Percentiles rank a stretch among this genome's conserved stretches.
These are phyloP conservation scores for Schizaphis graminum DNA, from an alignment of 2,888 invertebrate species.

Conservation along the genomic window DNA sequence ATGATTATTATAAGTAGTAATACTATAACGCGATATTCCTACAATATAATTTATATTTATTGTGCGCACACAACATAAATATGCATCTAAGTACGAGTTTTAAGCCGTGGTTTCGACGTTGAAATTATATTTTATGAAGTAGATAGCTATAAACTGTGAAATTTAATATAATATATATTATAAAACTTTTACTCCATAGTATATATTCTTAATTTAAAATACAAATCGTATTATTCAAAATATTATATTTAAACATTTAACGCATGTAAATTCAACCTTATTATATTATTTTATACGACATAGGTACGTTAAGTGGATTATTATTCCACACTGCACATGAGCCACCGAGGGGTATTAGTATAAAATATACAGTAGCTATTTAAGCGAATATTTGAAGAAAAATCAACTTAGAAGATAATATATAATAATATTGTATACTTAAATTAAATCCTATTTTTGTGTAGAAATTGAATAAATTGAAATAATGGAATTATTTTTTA, in stretches of 20 bases:
- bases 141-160: not conserved
- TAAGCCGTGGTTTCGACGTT: not conserved
- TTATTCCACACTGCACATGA: not conserved
- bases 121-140: not conserved
- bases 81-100: not conserved
- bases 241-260: slow-evolving; percentile 13
- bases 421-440: not conserved
- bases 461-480: not conserved
- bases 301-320: slow-evolving; percentile 33
- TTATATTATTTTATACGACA: not conserved
- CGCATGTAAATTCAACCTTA: slow-evolving; percentile 17
- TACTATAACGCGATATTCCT: not conserved
- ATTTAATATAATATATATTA: not conserved
- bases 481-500: not conserved
- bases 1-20: not conserved
- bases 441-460: not conserved
- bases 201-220: not conserved
- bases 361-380: slow-evolving; percentile 17
- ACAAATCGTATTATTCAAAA: slow-evolving; percentile 16
- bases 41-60: not conserved
- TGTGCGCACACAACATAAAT: not conserved
- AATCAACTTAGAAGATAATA: not conserved
- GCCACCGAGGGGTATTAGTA: not conserved
- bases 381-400: slow-evolving; percentile 6
- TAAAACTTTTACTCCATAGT: not conserved